phyloP scores from a whole-genome alignment of 1,140 invertebrate species.

The Musca vetustissima region DNA sequence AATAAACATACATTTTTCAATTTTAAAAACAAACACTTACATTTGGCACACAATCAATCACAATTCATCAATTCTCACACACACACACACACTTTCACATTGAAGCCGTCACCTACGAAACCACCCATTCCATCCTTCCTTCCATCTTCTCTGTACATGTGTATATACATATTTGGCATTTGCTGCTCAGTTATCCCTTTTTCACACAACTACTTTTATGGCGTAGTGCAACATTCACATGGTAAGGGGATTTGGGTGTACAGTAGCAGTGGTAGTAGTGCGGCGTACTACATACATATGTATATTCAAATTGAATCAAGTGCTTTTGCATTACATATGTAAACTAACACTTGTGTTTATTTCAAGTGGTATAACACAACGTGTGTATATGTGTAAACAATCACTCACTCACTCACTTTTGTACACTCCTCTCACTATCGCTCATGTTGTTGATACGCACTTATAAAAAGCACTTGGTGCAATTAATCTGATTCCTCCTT shows the following conservation, averaged over 20 bases:
- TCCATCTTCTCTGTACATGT: not conserved
- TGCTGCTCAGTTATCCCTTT: too few species aligned
- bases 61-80: conserved; percentile 6
- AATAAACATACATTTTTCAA: conserved; percentile 11
- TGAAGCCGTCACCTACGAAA: too few species aligned
- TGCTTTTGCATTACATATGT: conserved; percentile 1
- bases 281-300: not conserved
- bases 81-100: not conserved
- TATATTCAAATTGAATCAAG: conserved; percentile 26
- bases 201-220: too few species aligned
- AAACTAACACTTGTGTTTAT: conserved; percentile 24
- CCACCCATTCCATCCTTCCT: too few species aligned
- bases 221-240: too few species aligned
- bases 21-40: conserved; percentile 20
- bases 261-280: too few species aligned
- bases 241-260: too few species aligned
- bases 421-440: not conserved
- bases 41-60: conserved; percentile 20
- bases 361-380: conserved; percentile 5
- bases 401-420: not conserved
- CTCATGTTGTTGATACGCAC: too few species aligned
- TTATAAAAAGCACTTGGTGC: too few species aligned
- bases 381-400: not conserved
- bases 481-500: too few species aligned
- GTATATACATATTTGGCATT: not conserved